Conservation (phyloP, 2,797 vertebrate species). For the Peromyscus attwateri region DNA sequence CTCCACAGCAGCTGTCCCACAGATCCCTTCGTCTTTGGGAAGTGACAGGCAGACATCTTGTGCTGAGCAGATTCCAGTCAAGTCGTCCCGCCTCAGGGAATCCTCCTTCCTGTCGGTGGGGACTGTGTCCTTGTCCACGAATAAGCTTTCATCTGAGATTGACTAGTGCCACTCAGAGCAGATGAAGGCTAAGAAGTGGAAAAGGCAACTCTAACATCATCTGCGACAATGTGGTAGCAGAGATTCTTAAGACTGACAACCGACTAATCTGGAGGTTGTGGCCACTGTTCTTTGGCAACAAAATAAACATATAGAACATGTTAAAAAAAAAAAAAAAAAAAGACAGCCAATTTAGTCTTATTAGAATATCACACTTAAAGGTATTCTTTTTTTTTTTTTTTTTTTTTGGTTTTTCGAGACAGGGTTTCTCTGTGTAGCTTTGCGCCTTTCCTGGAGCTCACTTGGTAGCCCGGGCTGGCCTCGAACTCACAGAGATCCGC, state of each 20-base stretch:
- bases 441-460: too few relatives aligned
- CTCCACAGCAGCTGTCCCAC: not conserved
- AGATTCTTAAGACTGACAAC: conserved; percentile 49
- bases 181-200: conserved; percentile 4
- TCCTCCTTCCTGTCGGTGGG: conserved; percentile 32
- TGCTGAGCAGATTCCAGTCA: conserved; percentile 59
- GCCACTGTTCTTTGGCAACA: not conserved
- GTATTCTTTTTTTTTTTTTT: conserved; percentile 6
- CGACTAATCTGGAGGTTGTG: not conserved
- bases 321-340: not conserved
- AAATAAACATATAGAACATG: not conserved
- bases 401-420: too few relatives aligned
- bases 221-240: not conserved
- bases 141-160: conserved; percentile 46
- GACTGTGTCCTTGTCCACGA: conserved; percentile 41
- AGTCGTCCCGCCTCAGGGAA: conserved; percentile 16
- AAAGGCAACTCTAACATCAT: conserved; percentile 11
- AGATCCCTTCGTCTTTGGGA: conserved; percentile 1
- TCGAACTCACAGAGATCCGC: too few relatives aligned
- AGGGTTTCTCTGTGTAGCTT: too few relatives aligned
- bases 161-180: conserved; percentile 7
- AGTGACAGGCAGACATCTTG: conserved; percentile 59
- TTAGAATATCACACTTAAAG: conserved; percentile 37
- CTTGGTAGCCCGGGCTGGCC: too few relatives aligned
- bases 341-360: not conserved